These are phyloP conservation scores for Scaptomyza parva DNA, from an alignment of 2,888 invertebrate genomes.

Conservation along the genomic window DNA sequence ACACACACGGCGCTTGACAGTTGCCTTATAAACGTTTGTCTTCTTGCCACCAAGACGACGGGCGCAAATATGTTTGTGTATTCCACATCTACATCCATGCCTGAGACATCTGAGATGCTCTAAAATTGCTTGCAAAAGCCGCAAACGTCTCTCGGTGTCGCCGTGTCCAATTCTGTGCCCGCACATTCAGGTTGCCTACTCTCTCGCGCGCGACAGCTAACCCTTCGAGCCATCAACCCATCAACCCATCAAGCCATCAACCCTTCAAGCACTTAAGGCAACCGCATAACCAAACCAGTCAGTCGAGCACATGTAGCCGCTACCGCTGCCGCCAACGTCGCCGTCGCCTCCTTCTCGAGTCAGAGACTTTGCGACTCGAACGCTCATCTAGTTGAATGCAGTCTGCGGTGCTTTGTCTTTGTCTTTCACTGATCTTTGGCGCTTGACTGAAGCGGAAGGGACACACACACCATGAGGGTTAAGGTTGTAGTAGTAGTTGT, in stretches of 20 bases:
- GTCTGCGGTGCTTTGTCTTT: constrained; percentile 48
- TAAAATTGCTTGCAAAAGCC: constrained; percentile 37
- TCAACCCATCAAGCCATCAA: constrained; percentile 22
- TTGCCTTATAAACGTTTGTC: constrained; percentile 42
- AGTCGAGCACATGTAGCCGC: constrained; percentile 54
- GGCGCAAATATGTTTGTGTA: constrained; percentile 34
- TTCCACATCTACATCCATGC: constrained; percentile 14
- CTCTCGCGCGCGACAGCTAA: constrained; percentile 13
- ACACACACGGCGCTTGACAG: constrained; percentile 14
- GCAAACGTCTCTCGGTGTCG: constrained; percentile 42
- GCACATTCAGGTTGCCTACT: constrained; percentile 26
- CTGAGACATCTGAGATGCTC: neutral
- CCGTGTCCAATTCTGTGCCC: constrained; percentile 9
- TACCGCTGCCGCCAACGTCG: no score
- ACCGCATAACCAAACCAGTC: constrained; percentile 62
- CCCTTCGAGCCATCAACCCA: constrained; percentile 5
- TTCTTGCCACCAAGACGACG: constrained; percentile 29
- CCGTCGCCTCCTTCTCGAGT: no score
- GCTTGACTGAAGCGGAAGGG: neutral
- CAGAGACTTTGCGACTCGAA: constrained; percentile 8
- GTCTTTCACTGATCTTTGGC: constrained; percentile 38
- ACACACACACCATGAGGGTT: neutral
- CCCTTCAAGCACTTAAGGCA: constrained; percentile 60
- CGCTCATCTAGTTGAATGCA: constrained; percentile 21
- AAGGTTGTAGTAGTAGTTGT: neutral